Base-by-base conservation (phyloP, 1,140 invertebrate species). In the Drosophila melanogaster region DNA sequence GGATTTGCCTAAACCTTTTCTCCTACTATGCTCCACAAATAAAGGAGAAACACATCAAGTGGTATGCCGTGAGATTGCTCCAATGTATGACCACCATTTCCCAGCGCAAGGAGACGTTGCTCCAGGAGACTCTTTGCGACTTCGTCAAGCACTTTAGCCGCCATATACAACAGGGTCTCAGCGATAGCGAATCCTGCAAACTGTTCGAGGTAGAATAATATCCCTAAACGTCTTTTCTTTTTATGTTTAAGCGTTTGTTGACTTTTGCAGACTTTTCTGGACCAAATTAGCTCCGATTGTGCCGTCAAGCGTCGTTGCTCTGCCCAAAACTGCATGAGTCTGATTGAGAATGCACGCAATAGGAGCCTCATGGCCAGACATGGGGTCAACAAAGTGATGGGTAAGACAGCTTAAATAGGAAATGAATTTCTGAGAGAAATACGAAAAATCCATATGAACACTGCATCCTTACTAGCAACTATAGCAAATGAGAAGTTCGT, bases 1-100 rank as follows among this genome's bases (percentile, higher is more conserved):
- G 95, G 78, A 95, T 95, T 53, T 96, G 96, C 41, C 92, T 97
- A 0, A 95, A 94, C 92, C 93, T 96, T 70, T 97, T 97, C 93
- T 95, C 95, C 4, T 93, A 96, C 64, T 93, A 97, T 46, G 95
- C 94, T 70, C 94, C 94, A 17, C 93, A 93, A 79, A 95, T 95
- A 67, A 95, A 95, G 62, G 95, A 96, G 24, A 94, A 95, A 43
- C 96, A 96, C 92, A 95, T 95, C 77, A 95, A 96, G 86, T 94
- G 95, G 57, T 97, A 96, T 79, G 94, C 96, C 14, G 93, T 95
- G 22, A 96, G 96, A 84, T 85, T 97, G 26, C 92, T 96, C 50
- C 95, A 96, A 6, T 96, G 95, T 78, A 92, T 97, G 69, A 92
- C 94, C 2, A 93, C 93, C 41, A 96, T 97, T 54, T 94, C 94